These are phyloP conservation scores for Amitus sp. DNA, from an alignment of 2,888 invertebrate genomes.

Conservation along the genomic window DNA sequence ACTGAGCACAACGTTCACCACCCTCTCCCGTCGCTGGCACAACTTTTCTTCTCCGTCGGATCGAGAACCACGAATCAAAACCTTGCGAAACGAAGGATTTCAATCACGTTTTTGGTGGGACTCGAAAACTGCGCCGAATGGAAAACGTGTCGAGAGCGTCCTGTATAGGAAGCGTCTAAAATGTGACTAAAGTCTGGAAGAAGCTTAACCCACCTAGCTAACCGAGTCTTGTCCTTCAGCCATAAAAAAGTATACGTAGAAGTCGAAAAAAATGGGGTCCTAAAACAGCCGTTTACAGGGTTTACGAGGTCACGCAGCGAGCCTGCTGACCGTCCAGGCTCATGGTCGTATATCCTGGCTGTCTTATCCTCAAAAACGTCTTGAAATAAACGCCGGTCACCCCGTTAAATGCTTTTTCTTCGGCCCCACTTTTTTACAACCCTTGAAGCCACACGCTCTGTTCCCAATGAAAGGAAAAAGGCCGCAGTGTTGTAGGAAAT, in stretches of 20 bases:
- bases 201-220: slow-evolving; percentile 54
- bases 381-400: slow-evolving; percentile 54
- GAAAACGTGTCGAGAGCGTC: slow-evolving; percentile 25
- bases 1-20: neutral
- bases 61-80: too few species aligned
- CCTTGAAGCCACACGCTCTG: slow-evolving; percentile 49
- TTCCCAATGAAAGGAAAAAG: slow-evolving; percentile 47
- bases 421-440: slow-evolving; percentile 57
- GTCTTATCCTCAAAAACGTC: slow-evolving; percentile 42
- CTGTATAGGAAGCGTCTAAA: slow-evolving; percentile 46
- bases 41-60: slow-evolving; percentile 22
- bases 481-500: slow-evolving; percentile 64
- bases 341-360: slow-evolving; percentile 2
- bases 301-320: slow-evolving; percentile 49
- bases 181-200: slow-evolving; percentile 52
- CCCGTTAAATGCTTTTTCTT: slow-evolving; percentile 60
- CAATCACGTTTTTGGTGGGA: too few species aligned
- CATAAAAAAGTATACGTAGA: slow-evolving; percentile 43
- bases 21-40: slow-evolving; percentile 17
- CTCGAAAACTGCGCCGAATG: too few species aligned
- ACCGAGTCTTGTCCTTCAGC: slow-evolving; percentile 51
- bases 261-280: slow-evolving; percentile 44
- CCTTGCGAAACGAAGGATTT: too few species aligned
- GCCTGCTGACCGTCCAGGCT: slow-evolving; percentile 4
- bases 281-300: slow-evolving; percentile 51